Base-by-base conservation (phyloP, 2,797 vertebrate species). In the Danio albolineatus region DNA sequence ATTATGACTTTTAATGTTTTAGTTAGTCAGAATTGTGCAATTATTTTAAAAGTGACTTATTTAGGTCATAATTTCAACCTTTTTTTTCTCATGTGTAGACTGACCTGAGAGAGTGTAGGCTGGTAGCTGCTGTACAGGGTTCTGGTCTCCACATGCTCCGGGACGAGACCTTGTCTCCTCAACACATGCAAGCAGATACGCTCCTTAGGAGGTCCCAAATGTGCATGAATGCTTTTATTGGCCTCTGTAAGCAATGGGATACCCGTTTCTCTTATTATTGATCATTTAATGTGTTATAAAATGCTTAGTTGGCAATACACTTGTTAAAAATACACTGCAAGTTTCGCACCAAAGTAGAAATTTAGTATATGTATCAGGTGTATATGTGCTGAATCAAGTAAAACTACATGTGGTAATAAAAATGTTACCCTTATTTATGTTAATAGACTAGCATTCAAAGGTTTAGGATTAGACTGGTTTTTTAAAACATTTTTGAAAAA, bases 101-200 rank as follows among this genome's bases (percentile, higher is more conserved):
- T 79, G 59, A 99, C 98, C 94, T 99, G 98, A 49, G 96, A 94
- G 72, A 99, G 93, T 74, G 96, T 97, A 78, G 97, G 98, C 85
- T 99, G 98, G 88, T 97, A 96, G 79, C 95, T 96, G 89, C 97
- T 99, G 78, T 90, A 93, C 71, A 99, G 90, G 41, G 96, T 98
- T 88, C 98, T 96, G 0, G 96, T 98, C 88, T 99, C 98, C 64
- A 98, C 96, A 0, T 99, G 96, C 74, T 99, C 98, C 10, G 97
- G 96, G 73, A 97, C 96, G 70, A 98, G 85, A 10, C 94, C 95
- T 75, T 97, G 96, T 2, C 90, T 92, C 88, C 95, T 92, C 83
- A 99, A 95, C 81, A 98, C 94, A 84, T 98, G 92, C 83, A 99
- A 94, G 13, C 96, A 94, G 14, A 99, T 93, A 8, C 96, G 93